Base-by-base conservation (phyloP, 1,140 invertebrate species). In the Liolophura sinensis region DNA sequence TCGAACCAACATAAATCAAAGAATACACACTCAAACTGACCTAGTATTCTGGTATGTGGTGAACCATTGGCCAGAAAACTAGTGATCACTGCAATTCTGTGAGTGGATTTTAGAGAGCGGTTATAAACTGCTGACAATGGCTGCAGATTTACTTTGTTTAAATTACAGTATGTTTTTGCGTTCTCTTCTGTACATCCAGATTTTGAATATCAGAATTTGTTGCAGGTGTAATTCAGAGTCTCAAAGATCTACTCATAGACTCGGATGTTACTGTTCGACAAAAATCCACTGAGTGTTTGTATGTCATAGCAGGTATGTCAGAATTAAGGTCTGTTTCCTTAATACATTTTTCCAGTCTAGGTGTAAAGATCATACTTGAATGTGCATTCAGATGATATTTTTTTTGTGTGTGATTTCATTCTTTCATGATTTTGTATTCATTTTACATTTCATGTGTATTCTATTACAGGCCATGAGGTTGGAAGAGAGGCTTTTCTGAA, bases 401-500 rank as follows among this genome's bases (percentile, higher is more conserved):
- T n/a, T n/a, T n/a, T n/a, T n/a, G n/a, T 40, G 9, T 40, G 31
- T 40, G 31, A 5, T 40, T 40, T 40, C 31, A 3, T 40, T 40
- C 9, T 40, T 40, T 40, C 31, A 5, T 40, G 3, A 5, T 40
- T 20, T 20, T n/a, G 1, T 20, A 54, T 5, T 24, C 3, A 24
- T 24, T 24, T 54, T 54, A 1, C 12, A 54, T 54, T 3, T 54
- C 51, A 50, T 54, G 12, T 62, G 1, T 49, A 18, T 62, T 46
- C 22, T 20, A n/a, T 54, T 48, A 18, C 50, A 84, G 83, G 72
- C 64, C 81, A 84, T 76, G 77, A 82, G n/a, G 71, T 84, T 70
- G 84, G 84, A 24, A 76, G 84, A 73, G 74, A 81, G 69, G 78
- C 82, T 16, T 80, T 85, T 62, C 58, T 85, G n/a, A 75, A 82